phyloP scores from a whole-genome alignment of 2,113 vertebrate genomes.

The Prolemur simus region DNA sequence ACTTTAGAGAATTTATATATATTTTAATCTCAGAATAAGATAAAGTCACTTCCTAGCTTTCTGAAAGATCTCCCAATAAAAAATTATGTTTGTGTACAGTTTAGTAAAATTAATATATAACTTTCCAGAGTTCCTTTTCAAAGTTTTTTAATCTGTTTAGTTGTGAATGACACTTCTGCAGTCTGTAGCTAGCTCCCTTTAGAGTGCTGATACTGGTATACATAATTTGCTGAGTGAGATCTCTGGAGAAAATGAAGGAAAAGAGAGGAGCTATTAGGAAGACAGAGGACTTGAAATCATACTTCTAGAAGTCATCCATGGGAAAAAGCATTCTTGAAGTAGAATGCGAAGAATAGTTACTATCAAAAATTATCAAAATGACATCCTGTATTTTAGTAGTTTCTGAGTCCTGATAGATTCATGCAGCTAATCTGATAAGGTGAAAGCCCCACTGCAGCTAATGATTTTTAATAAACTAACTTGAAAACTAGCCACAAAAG shows the following conservation, averaged over 20 bases:
- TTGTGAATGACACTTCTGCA: neutral
- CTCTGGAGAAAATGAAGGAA: neutral
- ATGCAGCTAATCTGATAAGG: neutral
- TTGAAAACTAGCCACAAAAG: slow-evolving; percentile 27
- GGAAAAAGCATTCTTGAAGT: slow-evolving; percentile 14
- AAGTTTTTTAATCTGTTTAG: slow-evolving; percentile 21
- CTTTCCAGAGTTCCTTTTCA: neutral
- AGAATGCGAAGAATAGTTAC: neutral
- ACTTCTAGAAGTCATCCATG: neutral
- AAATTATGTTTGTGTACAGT: neutral
- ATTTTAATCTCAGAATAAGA: slow-evolving; percentile 44
- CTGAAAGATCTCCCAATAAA: slow-evolving; percentile 40
- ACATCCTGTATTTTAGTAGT: neutral
- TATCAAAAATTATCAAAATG: slow-evolving; percentile 45
- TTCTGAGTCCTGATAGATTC: slow-evolving; percentile 37
- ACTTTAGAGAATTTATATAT: slow-evolving; percentile 33
- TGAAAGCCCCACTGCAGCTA: neutral
- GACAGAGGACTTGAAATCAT: neutral
- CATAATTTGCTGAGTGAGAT: neutral
- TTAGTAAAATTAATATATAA: slow-evolving; percentile 2
- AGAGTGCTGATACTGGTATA: neutral
- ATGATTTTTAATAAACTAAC: slow-evolving; percentile 48
- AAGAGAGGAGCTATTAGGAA: neutral
- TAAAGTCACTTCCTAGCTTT: slow-evolving; percentile 36
- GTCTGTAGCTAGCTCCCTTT: neutral